These are phyloP conservation scores for Callimorpha dominula DNA, from an alignment of 2,888 invertebrate genomes.

Conservation along the genomic window DNA sequence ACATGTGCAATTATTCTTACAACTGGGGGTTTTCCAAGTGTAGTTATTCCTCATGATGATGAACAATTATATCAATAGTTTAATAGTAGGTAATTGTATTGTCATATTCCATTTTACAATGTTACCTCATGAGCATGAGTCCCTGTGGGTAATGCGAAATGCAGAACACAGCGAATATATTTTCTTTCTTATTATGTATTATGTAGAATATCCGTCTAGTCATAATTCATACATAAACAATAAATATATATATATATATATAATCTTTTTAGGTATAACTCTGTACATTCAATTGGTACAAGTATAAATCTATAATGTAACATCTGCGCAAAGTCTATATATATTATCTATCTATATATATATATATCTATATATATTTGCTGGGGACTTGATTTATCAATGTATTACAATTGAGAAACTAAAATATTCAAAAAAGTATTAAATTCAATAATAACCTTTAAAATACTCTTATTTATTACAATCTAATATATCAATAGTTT, in stretches of 20 bases:
- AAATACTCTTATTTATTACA: background rate
- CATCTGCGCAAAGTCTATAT: background rate
- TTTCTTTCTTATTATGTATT: background rate
- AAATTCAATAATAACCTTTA: background rate
- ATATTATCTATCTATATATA: no score
- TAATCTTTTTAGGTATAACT: background rate
- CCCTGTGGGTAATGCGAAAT: background rate
- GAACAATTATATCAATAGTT: background rate
- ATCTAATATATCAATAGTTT: background rate
- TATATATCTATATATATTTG: no score
- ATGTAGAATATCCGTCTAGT: no score
- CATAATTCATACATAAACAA: no score
- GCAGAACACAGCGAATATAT: background rate
- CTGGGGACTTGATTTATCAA: background rate
- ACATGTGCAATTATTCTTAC: background rate
- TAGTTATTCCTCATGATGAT: background rate
- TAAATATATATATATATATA: background rate
- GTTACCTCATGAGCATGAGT: background rate
- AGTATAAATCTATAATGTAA: background rate
- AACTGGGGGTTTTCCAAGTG: background rate
- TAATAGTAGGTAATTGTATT: background rate
- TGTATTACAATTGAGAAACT: background rate
- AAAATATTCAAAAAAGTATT: background rate
- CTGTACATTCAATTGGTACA: background rate
- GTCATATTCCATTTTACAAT: background rate